Evolutionary conservation across 2,113 vertebrate genomes (phyloP), one percentile per base, ranked within the genome.

Genomic region (Diadophis punctatus): DNA sequence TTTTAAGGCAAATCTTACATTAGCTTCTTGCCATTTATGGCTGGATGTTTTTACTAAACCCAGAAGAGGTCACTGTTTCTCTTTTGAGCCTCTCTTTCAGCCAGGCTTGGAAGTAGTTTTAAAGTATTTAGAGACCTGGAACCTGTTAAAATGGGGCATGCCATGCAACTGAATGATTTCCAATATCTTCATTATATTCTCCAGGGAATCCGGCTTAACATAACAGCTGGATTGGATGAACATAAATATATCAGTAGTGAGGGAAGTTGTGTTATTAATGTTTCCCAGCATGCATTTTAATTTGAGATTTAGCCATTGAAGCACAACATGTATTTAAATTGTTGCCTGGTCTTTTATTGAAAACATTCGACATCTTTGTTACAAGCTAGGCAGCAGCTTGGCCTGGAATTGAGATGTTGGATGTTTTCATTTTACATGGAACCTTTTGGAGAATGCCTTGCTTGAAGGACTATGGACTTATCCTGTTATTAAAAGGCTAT

Each of bases 61-160:
- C 98, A 97, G 96, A 91, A 98, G 98, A 97, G 97, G 97, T 96
- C 97, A 97, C 97, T 97, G 60, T 97, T 97, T 96, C 97, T 95
- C 97, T 93, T 96, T 39, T 89, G 52, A 96, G 96, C 2, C 30
- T 46, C 60, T 30, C 85, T 27, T 49, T 25, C 27, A 10, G 80
- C 46, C 30, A n/a, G 16, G 8, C 25, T 90, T 52, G 39, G 89
- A 48, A 80, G 25, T 53, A 10, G 0, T 39, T 88, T 86, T 6
- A 30, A 88, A 27, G 30, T 88, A 85, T 91, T 48, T 51, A 43
- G 46, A 53, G 14, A 89, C 91, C 53, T 5, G 86, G 86, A 93
- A 88, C 88, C 93, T 89, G 93, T 90, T 92, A 90, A 49, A 87
- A 63, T 12, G 22, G 90, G 16, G 91, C 88, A 0, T 55, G 43